A percentile compares a stretch with the other conserved stretches of the same genome.
These are phyloP conservation scores for Actinia equina DNA, from an alignment of 64 coral and sea anemone genomes.

Conservation along the genomic window DNA sequence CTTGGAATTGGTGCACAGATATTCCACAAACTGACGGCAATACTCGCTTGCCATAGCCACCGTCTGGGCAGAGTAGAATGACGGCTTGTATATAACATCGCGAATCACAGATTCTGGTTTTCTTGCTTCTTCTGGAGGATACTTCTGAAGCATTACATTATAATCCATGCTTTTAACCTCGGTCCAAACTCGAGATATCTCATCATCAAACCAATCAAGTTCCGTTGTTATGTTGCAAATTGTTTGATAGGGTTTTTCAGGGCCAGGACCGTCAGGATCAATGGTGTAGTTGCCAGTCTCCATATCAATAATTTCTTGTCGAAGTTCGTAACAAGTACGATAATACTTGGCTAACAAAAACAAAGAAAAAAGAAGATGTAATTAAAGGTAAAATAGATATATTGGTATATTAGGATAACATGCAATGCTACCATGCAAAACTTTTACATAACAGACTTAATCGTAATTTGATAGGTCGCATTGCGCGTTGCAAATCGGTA, in stretches of 20 bases:
- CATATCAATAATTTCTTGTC: background rate
- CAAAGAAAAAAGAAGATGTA: background rate
- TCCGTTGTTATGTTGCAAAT: conserved; percentile 73
- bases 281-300: conserved; percentile 42
- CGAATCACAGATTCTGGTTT: conserved; percentile 58
- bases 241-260: conserved; percentile 1
- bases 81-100: conserved; percentile 57
- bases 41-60: conserved; percentile 64
- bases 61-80: conserved; percentile 49
- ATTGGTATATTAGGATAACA: no score
- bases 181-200: conserved; percentile 39
- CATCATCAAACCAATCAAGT: conserved; percentile 12
- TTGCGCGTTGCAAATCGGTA: no score
- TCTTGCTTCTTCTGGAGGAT: conserved; percentile 23
- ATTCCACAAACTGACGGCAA: conserved; percentile 68
- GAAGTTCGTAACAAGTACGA: conserved; percentile 42
- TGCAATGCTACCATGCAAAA: no score
- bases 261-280: conserved; percentile 82
- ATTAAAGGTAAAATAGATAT: background rate
- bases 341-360: conserved; percentile 52
- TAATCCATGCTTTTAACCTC: conserved; percentile 16
- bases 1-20: conserved; percentile 60
- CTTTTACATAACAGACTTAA: no score
- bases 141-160: conserved; percentile 23
- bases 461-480: no score